Evolutionary conservation across 2,888 invertebrate species (phyloP).

Genomic region (Dexiosoma caninum): DNA sequence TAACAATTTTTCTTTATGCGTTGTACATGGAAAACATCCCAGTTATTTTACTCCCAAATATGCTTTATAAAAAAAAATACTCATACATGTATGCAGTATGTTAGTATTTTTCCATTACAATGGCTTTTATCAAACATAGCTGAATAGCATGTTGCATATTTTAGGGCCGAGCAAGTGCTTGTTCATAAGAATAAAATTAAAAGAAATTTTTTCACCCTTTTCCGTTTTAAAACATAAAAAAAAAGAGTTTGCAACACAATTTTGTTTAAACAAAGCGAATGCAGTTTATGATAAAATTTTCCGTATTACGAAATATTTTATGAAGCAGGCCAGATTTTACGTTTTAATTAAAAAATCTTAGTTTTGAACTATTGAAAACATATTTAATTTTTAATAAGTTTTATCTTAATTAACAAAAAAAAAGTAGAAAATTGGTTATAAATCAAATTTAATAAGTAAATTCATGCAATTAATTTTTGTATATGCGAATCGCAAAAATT

Average conservation of each 20-base stretch:
- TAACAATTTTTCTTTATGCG: too few species aligned
- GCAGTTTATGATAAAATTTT: too few species aligned
- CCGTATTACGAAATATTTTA: background rate
- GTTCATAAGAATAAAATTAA: background rate
- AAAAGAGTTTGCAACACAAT: background rate
- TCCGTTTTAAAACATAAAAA: background rate
- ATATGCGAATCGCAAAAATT: too few species aligned
- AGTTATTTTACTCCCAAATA: slow-evolving; percentile 1
- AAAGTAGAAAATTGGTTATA: too few species aligned
- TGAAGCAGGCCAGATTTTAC: background rate
- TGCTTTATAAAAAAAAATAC: background rate
- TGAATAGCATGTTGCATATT: slow-evolving; percentile 9
- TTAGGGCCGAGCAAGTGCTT: background rate
- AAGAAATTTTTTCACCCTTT: background rate
- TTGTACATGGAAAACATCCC: too few species aligned
- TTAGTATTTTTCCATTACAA: background rate
- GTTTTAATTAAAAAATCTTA: background rate
- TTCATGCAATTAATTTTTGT: too few species aligned
- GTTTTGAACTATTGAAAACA: background rate
- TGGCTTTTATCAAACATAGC: background rate
- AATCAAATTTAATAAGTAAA: too few species aligned
- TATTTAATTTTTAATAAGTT: too few species aligned
- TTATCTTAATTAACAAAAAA: too few species aligned
- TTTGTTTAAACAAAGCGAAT: background rate
- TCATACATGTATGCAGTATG: background rate